Conservation (phyloP, 2,113 vertebrate genomes). For the Catagonus wagneri region DNA sequence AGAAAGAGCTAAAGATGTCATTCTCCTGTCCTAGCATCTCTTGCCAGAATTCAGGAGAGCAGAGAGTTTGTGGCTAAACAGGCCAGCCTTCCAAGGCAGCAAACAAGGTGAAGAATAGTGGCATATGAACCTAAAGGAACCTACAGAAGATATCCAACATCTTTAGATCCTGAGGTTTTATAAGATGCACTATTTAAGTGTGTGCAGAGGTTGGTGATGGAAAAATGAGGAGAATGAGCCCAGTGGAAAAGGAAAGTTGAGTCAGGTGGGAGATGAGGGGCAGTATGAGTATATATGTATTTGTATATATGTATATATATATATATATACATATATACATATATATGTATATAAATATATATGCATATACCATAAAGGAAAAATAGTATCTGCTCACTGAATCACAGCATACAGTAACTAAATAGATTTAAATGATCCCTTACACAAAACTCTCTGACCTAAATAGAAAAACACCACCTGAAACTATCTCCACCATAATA, state of each 20-base stretch:
- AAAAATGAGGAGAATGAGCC: neutral
- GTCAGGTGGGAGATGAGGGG: neutral
- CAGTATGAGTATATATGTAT: neutral
- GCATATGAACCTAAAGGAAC: neutral
- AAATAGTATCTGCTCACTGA: neutral
- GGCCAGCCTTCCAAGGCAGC: neutral
- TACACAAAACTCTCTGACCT: neutral
- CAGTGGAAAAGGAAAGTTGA: neutral
- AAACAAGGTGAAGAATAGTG: neutral
- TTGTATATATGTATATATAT: no score
- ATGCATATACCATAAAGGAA: neutral
- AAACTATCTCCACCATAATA: neutral
- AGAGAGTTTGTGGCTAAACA: neutral
- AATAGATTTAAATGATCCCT: neutral
- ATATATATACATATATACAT: no score
- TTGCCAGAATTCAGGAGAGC: neutral
- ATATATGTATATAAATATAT: no score
- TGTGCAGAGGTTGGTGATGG: neutral
- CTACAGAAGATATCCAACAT: neutral
- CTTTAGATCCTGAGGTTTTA: neutral
- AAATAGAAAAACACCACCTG: neutral
- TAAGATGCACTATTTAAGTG: neutral
- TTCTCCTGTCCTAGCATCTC: neutral
- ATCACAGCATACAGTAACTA: neutral
- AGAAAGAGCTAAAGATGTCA: neutral